Conservation (phyloP, 2,797 vertebrate species). For the Syncerus caffer region DNA sequence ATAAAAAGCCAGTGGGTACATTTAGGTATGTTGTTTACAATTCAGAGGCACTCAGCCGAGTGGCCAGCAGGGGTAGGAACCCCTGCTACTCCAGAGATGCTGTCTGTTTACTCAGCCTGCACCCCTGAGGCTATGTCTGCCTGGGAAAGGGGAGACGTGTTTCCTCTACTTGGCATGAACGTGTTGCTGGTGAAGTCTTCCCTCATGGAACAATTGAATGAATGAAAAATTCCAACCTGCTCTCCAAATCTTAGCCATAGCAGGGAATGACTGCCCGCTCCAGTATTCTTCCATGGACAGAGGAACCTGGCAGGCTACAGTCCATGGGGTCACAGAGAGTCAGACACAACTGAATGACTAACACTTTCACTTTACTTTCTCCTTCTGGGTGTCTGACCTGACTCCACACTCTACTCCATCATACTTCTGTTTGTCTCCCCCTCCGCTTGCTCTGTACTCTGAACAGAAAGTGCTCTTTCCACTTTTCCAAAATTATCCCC, state of each 20-base stretch:
- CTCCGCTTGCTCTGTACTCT: neutral
- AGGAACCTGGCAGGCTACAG: neutral
- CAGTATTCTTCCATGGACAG: neutral
- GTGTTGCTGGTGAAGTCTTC: neutral
- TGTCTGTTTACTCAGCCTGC: neutral
- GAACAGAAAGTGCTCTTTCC: neutral
- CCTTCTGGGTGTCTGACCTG: neutral
- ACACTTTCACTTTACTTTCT: neutral
- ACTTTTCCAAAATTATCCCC: neutral
- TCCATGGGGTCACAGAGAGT: neutral
- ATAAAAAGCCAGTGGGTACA: neutral
- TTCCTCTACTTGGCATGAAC: neutral
- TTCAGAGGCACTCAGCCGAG: neutral
- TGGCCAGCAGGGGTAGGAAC: neutral
- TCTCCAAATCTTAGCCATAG: neutral
- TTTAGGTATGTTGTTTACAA: neutral
- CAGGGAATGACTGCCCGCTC: neutral
- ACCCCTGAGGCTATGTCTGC: neutral
- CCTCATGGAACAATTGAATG: neutral
- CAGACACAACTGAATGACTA: neutral
- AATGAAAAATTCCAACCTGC: neutral
- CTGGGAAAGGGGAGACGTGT: neutral
- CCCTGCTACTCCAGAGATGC: neutral
- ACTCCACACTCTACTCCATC: too few relatives aligned
- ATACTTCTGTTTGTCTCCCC: neutral